These are phyloP conservation scores for Austrolebias charrua DNA, from an alignment of 2,797 vertebrate genomes.

Conservation along the genomic window DNA sequence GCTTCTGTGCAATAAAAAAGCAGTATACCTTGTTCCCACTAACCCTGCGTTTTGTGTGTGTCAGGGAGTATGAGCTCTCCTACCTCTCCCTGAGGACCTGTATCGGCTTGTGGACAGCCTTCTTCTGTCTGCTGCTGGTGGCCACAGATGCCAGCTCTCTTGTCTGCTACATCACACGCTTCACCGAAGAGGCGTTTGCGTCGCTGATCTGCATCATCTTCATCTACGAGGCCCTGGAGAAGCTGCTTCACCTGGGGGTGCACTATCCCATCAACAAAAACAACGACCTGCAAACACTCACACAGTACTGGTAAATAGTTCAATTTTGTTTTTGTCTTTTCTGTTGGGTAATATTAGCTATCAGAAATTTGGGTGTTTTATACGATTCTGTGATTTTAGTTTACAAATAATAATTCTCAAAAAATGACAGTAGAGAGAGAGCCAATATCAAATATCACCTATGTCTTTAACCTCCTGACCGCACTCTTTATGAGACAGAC, in stretches of 20 bases:
- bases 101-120: conserved; percentile 97
- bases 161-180: conserved; percentile 98
- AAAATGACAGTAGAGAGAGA: too few relatives aligned
- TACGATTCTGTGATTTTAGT: too few relatives aligned
- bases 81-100: conserved; percentile 96
- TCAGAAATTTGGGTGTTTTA: not conserved
- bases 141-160: conserved; percentile 98
- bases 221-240: conserved; percentile 99
- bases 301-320: conserved; percentile 92
- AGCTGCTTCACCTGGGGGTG: conserved; percentile 93
- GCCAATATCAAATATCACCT: too few relatives aligned
- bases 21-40: not conserved
- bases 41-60: conserved; percentile 12
- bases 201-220: conserved; percentile 99
- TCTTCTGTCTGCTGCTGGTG: conserved; percentile 92
- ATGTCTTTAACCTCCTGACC: too few relatives aligned
- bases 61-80: conserved; percentile 92
- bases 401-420: too few relatives aligned
- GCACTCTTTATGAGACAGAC: too few relatives aligned
- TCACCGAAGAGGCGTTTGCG: conserved; percentile 98
- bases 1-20: conserved; percentile 14
- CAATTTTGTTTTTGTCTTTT: not conserved
- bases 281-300: conserved; percentile 93
- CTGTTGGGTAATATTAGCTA: not conserved
- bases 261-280: conserved; percentile 96